Evolutionary conservation across 2,888 invertebrate genomes (phyloP).

Genomic region (Lagria hirta): DNA sequence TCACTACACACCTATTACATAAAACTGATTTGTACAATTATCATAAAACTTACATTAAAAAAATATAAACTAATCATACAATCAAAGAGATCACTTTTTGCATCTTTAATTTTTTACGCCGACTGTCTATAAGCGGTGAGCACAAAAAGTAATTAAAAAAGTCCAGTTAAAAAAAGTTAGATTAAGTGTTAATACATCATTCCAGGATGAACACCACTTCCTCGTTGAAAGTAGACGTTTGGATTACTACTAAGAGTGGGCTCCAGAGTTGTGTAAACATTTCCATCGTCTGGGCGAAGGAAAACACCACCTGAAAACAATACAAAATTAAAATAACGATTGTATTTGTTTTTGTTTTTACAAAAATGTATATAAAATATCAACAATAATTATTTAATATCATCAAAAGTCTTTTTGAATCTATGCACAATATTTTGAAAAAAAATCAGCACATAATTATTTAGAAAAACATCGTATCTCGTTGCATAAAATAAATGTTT

Average conservation of each 20-base stretch:
- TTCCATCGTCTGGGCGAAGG: slow-evolving; percentile 78
- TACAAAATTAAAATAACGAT: slow-evolving; percentile 28
- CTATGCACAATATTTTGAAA: not conserved
- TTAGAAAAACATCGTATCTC: too few relatives aligned
- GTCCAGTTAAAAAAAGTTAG: slow-evolving; percentile 7
- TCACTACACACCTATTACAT: slow-evolving; percentile 13
- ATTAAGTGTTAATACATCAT: slow-evolving; percentile 74
- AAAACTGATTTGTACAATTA: slow-evolving; percentile 21
- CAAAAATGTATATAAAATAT: too few relatives aligned
- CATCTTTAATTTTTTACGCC: slow-evolving; percentile 4
- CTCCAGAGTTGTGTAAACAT: slow-evolving; percentile 81
- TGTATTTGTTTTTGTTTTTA: too few relatives aligned
- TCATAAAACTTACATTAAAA: slow-evolving; percentile 7
- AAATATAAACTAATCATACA: slow-evolving; percentile 6
- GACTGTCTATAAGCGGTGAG: slow-evolving; percentile 1
- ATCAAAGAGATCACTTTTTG: slow-evolving; percentile 12
- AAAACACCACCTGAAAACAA: slow-evolving; percentile 66
- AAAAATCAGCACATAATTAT: slow-evolving; percentile 13
- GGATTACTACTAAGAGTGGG: slow-evolving; percentile 87
- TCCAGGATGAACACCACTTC: slow-evolving; percentile 79
- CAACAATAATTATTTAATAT: slow-evolving; percentile 6
- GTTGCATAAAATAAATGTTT: too few relatives aligned
- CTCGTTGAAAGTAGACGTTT: slow-evolving; percentile 86
- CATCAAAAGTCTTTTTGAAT: slow-evolving; percentile 1
- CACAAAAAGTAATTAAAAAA: slow-evolving; percentile 19